Percentiles rank a stretch among this genome's conserved stretches.
Evolutionary conservation across 1,140 invertebrate genomes (phyloP).

Genomic region (Sycobia sp.): DNA sequence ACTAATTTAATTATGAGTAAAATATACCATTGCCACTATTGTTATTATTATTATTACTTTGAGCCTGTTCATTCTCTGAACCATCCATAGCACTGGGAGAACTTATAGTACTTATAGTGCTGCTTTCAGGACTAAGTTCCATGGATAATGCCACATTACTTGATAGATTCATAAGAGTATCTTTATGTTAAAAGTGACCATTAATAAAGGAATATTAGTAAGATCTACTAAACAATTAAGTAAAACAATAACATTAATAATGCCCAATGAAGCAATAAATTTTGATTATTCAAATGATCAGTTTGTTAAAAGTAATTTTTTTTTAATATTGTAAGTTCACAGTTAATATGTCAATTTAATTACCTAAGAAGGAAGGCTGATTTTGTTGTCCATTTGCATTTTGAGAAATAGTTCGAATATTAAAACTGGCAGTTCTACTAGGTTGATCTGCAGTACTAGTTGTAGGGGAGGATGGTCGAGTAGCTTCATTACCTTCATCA

Average conservation of each 20-base stretch:
- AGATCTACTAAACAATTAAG: not conserved
- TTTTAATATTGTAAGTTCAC: no score
- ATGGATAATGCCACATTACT: constrained; percentile 70
- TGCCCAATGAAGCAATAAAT: no score
- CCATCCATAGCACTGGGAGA: constrained; percentile 47
- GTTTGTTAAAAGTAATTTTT: no score
- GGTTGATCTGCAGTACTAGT: constrained; percentile 38
- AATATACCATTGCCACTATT: constrained; percentile 29
- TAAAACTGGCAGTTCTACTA: constrained; percentile 35
- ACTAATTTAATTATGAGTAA: constrained; percentile 14
- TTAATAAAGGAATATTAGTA: constrained; percentile 9
- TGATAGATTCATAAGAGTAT: constrained; percentile 57
- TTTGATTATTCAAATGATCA: no score
- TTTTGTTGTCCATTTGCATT: constrained; percentile 40
- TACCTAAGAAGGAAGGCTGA: constrained; percentile 45
- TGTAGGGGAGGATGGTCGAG: constrained; percentile 41
- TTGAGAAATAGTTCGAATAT: constrained; percentile 24
- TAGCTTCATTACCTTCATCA: constrained; percentile 45
- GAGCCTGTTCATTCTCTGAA: constrained; percentile 47
- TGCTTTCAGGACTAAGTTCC: constrained; percentile 70
- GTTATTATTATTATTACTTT: constrained; percentile 50
- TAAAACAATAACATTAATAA: no score
- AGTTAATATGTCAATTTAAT: constrained; percentile 1
- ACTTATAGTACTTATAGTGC: constrained; percentile 61
- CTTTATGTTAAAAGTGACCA: constrained; percentile 35